Percentiles rank a stretch among this genome's conserved stretches.
Conservation (phyloP, 1,140 invertebrate genomes). For the Metaphire vulgaris region DNA sequence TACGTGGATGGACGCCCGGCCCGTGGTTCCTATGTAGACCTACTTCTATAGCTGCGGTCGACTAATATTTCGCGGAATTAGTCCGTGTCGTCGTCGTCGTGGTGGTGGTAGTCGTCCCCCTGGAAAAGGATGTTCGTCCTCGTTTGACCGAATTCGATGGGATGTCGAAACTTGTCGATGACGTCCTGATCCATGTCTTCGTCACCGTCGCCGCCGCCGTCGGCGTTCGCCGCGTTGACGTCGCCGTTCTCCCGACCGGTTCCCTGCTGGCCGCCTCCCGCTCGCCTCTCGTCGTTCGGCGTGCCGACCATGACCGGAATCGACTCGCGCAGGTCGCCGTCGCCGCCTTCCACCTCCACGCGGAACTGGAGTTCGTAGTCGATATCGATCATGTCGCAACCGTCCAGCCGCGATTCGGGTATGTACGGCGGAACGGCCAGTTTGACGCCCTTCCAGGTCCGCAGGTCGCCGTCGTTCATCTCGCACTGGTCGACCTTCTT, state of each 20-base stretch:
- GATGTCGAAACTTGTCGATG: conserved; percentile 27
- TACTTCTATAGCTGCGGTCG: neutral
- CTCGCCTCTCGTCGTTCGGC: conserved; percentile 9
- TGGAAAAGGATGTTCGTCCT: conserved; percentile 38
- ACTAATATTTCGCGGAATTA: too few species aligned
- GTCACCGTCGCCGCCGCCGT: neutral
- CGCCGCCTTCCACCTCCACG: conserved; percentile 38
- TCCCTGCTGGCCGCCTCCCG: neutral
- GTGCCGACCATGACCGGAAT: conserved; percentile 29
- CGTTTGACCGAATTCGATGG: conserved; percentile 31
- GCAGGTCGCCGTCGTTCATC: conserved; percentile 41
- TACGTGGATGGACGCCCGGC: neutral
- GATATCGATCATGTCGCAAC: conserved; percentile 49
- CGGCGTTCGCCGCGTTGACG: neutral
- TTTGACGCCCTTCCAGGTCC: conserved; percentile 45
- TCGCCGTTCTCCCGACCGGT: neutral
- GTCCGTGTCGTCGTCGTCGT: too few species aligned
- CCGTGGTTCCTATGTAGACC: neutral
- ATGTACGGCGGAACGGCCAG: conserved; percentile 48
- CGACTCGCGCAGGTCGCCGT: conserved; percentile 5
- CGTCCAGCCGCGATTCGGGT: conserved; percentile 45
- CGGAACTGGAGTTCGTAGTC: conserved; percentile 44
- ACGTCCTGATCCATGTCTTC: neutral
- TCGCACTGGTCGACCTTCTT: conserved; percentile 46
- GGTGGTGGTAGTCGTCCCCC: neutral